Base-by-base conservation (phyloP, 2,113 vertebrate species). In the Miniopterus natalensis region DNA sequence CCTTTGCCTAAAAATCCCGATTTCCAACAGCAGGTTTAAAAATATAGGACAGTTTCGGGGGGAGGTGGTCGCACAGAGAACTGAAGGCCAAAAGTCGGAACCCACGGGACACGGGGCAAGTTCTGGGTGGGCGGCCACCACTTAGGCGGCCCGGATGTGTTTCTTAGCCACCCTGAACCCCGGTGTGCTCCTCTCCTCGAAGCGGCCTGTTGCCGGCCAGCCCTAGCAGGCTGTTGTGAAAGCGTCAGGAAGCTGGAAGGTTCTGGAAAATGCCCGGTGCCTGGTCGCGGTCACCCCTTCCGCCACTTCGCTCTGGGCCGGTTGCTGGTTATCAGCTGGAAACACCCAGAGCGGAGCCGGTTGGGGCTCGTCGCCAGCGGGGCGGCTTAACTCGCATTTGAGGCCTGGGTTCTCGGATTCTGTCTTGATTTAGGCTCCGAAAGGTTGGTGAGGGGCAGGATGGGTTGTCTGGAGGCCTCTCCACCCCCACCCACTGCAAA, bases 61-160 rank as follows among this genome's bases (percentile, higher is more conserved):
- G 3, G 11, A 9, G 8, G 1, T 1, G 17, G 14, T 31, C 40
- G 21, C 17, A 3, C 13, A 18, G 63, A 65, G 18, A n/a, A 31
- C 12, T 18, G 4, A 6, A 3, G 8, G 47, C 61, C 74, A 23
- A 74, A 51, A 71, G 15, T 1, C 15, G 29, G 53, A 57, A 45
- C 10, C 53, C 6, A 3, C 2, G 1, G 1, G 68, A 14, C 0
- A 4, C 1, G 9, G 3, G 18, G 10, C 17, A 17, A 51, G 27
- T 31, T 90, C 57, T 57, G 11, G 36, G 13, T 12, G 29, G 68
- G n/a, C 0, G 2, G 17, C 55, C 42, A 49, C 15, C 36, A 15
- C 55, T 25, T 14, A 10, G 27, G 25, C 27, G 80, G 40, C 57
- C 57, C 51, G 53, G 45, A 25, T 20, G 14, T 20, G 9, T 42